Conservation (phyloP, 2,888 invertebrate species). For the Dasypolia templi region DNA sequence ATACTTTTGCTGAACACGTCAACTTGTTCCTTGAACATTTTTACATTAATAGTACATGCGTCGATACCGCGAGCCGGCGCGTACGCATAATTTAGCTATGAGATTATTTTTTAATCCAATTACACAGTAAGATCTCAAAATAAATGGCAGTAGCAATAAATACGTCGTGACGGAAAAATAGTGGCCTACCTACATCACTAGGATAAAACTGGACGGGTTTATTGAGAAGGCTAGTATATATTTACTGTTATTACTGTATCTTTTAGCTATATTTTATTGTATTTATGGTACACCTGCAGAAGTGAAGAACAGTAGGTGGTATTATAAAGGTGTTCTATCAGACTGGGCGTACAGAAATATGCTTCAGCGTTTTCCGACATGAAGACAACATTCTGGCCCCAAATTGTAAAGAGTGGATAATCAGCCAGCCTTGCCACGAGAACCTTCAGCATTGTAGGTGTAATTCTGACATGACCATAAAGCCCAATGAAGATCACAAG, state of each 20-base stretch:
- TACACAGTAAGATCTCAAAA: conserved; percentile 70
- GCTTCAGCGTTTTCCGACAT: neutral
- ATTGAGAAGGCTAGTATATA: conserved; percentile 56
- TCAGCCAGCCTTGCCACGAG: neutral
- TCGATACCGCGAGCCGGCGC: conserved; percentile 38
- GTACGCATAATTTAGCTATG: conserved; percentile 46
- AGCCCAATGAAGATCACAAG: conserved; percentile 31
- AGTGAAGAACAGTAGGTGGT: neutral
- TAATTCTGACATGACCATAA: conserved; percentile 23
- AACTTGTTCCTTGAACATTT: neutral
- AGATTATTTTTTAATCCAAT: conserved; percentile 71
- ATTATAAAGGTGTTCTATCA: conserved; percentile 15
- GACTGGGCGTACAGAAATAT: neutral
- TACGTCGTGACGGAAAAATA: conserved; percentile 68
- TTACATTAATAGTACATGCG: conserved; percentile 10
- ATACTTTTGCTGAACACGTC: neutral
- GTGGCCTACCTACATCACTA: conserved; percentile 68
- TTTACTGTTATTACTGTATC: conserved; percentile 24
- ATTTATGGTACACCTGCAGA: conserved; percentile 36
- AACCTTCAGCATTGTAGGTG: conserved; percentile 30
- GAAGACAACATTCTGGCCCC: neutral
- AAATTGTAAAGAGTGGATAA: neutral
- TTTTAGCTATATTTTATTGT: conserved; percentile 4
- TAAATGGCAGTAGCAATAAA: conserved; percentile 71
- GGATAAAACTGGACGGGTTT: conserved; percentile 67